These are phyloP conservation scores for Dromius quadrimaculatus DNA, from an alignment of 2,888 invertebrate genomes.

Conservation along the genomic window DNA sequence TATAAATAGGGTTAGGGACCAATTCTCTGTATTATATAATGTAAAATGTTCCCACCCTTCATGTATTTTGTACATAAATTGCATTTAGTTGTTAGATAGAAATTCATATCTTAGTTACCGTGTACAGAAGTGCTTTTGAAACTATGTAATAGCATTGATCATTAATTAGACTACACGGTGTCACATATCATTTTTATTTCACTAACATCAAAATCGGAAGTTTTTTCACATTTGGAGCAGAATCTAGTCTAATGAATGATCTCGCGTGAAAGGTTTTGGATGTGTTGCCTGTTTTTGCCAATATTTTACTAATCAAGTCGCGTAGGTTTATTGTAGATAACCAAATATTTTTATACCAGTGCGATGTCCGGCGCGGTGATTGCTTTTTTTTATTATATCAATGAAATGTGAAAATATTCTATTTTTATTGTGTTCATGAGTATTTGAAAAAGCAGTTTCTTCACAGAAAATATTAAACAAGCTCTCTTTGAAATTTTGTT, in stretches of 20 bases:
- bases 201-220: conserved; percentile 11
- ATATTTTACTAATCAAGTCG: conserved; percentile 42
- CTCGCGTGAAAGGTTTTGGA: conserved; percentile 41
- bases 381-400: conserved; percentile 33
- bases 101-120: conserved; percentile 50
- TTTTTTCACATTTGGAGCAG: conserved; percentile 21
- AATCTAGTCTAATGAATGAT: conserved; percentile 51
- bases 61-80: conserved; percentile 42
- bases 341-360: conserved; percentile 53
- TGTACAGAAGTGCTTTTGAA: conserved; percentile 38
- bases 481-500: no score
- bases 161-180: conserved; percentile 49
- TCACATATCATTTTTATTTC: conserved; percentile 47
- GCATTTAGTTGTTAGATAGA: conserved; percentile 39
- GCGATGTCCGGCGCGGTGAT: conserved; percentile 38
- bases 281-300: conserved; percentile 50
- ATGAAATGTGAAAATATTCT: no score
- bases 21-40: conserved; percentile 54
- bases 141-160: conserved; percentile 38
- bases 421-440: no score
- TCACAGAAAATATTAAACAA: no score
- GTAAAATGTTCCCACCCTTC: conserved; percentile 48
- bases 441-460: not conserved
- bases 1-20: conserved; percentile 61
- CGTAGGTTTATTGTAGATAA: conserved; percentile 47